A percentile compares a stretch with the other conserved stretches of the same genome.
phyloP scores from a whole-genome alignment of 2,888 invertebrate species.

The Watsonalla cultraria region DNA sequence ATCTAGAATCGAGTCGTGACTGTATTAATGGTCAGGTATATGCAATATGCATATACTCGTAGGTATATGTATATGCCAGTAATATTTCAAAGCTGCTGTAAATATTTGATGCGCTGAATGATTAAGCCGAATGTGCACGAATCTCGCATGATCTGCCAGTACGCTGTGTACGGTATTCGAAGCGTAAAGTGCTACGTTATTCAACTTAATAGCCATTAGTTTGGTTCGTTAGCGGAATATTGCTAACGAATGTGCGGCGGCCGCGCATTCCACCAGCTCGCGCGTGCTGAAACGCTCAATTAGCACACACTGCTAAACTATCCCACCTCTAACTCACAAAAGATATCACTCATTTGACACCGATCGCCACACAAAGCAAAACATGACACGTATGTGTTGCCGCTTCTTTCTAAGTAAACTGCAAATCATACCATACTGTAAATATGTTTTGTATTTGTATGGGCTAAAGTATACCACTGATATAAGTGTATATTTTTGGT shows the following conservation, averaged over 20 bases:
- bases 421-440: neutral
- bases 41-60: neutral
- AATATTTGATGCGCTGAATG: slow-evolving; percentile 13
- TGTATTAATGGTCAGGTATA: too few species aligned
- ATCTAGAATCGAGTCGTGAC: neutral
- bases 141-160: slow-evolving; percentile 46
- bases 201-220: slow-evolving; percentile 76
- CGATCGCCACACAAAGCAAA: slow-evolving; percentile 14
- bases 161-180: slow-evolving; percentile 50
- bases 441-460: neutral
- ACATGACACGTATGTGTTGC: neutral
- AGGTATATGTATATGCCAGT: slow-evolving; percentile 1
- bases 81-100: slow-evolving; percentile 6
- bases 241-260: slow-evolving; percentile 73
- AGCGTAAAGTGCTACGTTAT: slow-evolving; percentile 71
- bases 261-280: slow-evolving; percentile 49
- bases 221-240: slow-evolving; percentile 77
- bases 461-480: too few species aligned
- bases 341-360: slow-evolving; percentile 44
- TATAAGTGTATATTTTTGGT: too few species aligned
- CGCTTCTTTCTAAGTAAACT: neutral
- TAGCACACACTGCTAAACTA: slow-evolving; percentile 57
- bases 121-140: slow-evolving; percentile 24
- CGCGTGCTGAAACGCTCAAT: slow-evolving; percentile 66
- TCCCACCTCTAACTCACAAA: slow-evolving; percentile 44